Base-by-base conservation (phyloP, 2,113 vertebrate species). In the Odontesthes bonariensis region DNA sequence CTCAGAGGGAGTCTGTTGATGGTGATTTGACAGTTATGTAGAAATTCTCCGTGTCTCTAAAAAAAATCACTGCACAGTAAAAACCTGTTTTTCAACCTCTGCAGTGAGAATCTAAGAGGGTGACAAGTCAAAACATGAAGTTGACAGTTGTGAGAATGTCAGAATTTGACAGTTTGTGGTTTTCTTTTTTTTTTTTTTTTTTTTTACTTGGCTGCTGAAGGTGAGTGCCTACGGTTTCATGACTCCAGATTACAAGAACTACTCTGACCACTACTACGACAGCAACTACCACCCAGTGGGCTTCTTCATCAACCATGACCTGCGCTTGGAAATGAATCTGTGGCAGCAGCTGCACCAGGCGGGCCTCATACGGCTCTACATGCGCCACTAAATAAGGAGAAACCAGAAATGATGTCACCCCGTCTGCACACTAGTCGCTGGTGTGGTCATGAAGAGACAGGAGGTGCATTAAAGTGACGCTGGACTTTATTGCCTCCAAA, bases 171-270 rank as follows among this genome's bases (percentile, higher is more conserved):
- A 10, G 35, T 44, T 14, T 44, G 40, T 27, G 27, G 3, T 27
- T 27, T 3, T 0, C 51, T 6, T 54, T 4, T 63, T 10, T 31
- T 3, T 0, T 54, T 6, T 54, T 4, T 63, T 10, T 31, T 2
- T 63, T 10, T 11, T 38, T 6, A 3, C 22, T 16, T 55, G 75
- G 1, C 27, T 58, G n/a, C 3, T 73, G 0, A 22, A 96, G 95
- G 95, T 96, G 63, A 94, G 86, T 6, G 95, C 95, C 0, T 96
- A 95, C 0, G 95, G 94, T 57, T 96, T 94, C 83, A 94, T 96
- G 88, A 95, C 94, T 0, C 90, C 94, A 0, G 89, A 95, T 85
- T 96, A 85, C 17, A 33, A 0, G 1, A 91, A 82, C 0, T 96
- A 94, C 80, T 95, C 95, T 0, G 90, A 95, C 73, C 95, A 95